These are phyloP conservation scores for Botia kubotai DNA, from an alignment of 2,797 vertebrate species.

Conservation along the genomic window DNA sequence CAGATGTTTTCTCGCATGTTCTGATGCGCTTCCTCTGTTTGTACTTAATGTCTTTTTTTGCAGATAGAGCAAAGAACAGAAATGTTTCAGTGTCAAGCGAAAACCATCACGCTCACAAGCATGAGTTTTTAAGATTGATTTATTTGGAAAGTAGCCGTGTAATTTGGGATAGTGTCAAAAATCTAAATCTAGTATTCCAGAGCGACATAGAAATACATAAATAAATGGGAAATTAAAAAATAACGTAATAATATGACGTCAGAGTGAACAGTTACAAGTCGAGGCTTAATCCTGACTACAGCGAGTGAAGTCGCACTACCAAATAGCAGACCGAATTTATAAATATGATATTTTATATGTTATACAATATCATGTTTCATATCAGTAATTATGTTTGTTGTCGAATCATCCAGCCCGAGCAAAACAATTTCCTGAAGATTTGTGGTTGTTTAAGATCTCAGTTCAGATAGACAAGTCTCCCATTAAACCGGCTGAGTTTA, in stretches of 20 bases:
- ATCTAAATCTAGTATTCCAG: background rate
- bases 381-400: too few species aligned
- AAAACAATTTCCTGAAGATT: too few species aligned
- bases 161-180: background rate
- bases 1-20: slow-evolving; percentile 72
- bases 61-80: slow-evolving; percentile 28
- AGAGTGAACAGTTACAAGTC: too few species aligned
- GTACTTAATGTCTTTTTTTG: slow-evolving; percentile 54
- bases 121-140: slow-evolving; percentile 7
- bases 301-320: too few species aligned
- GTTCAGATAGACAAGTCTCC: too few species aligned
- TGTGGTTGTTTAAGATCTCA: too few species aligned
- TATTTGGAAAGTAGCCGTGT: background rate
- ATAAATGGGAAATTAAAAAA: background rate
- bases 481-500: background rate
- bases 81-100: slow-evolving; percentile 13
- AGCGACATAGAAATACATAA: background rate
- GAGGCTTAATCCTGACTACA: too few species aligned
- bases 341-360: too few species aligned
- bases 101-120: slow-evolving; percentile 11
- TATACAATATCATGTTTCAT: too few species aligned
- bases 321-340: too few species aligned
- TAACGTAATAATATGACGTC: too few species aligned
- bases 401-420: too few species aligned
- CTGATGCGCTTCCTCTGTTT: slow-evolving; percentile 59